phyloP scores from a whole-genome alignment of 2,888 invertebrate genomes.

The Synanthedon vespiformis region DNA sequence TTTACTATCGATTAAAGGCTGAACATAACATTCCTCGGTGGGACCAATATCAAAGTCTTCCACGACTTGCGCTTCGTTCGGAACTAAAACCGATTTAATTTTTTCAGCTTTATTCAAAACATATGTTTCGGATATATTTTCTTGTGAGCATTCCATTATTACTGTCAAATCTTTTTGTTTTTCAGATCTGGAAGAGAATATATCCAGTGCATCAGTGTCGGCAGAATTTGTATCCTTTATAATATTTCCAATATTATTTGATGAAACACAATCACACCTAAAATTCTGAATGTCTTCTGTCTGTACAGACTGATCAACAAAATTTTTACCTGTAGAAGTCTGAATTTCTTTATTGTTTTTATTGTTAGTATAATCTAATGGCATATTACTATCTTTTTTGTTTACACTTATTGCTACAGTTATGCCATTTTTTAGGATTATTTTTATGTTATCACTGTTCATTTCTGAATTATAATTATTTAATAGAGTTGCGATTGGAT shows the following conservation, averaged over 20 bases:
- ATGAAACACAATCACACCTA: no score
- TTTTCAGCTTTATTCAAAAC: conserved; percentile 1
- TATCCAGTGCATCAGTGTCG: conserved; percentile 24
- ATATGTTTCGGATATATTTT: no score
- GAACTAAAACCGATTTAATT: background rate
- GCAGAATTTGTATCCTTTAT: conserved; percentile 51
- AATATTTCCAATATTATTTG: no score
- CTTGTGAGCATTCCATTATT: no score
- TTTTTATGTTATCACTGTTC: conserved; percentile 42
- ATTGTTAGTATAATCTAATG: conserved; percentile 41
- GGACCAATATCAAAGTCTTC: conserved; percentile 44
- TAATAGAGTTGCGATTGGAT: no score
- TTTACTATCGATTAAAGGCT: conserved; percentile 25
- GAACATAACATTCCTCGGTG: conserved; percentile 32
- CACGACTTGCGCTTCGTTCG: conserved; percentile 10
- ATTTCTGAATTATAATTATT: conserved; percentile 9
- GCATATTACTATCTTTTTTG: conserved; percentile 42
- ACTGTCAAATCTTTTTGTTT: conserved; percentile 21
- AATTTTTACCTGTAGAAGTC: conserved; percentile 28
- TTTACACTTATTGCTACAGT: conserved; percentile 44
- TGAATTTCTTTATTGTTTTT: conserved; percentile 47
- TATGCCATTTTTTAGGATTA: conserved; percentile 49
- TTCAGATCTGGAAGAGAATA: background rate
- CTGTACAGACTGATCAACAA: conserved; percentile 4
- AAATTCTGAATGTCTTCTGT: conserved; percentile 5